Base-by-base conservation (phyloP, 2,113 vertebrate genomes). In the Colinus virginianus region DNA sequence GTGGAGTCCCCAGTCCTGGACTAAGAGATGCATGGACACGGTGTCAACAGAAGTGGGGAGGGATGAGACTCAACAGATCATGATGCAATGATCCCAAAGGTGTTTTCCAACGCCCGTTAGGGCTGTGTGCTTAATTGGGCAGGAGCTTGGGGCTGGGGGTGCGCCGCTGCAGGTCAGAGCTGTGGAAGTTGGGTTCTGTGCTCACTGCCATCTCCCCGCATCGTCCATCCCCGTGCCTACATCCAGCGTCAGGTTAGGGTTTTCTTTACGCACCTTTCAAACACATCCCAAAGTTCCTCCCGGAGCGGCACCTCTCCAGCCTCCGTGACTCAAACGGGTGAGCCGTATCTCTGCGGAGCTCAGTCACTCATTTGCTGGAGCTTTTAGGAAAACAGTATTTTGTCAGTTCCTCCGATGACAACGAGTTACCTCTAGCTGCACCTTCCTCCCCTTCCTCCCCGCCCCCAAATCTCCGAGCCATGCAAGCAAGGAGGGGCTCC, bases 231-330 rank as follows among this genome's bases (percentile, higher is more conserved):
- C 13, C 19, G 4, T 6, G 22, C 63, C 48, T 34, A 5, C 43
- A 25, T 28, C 43, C 66, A 0, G 0, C 1, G 2, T 8, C 80
- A 40, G 67, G 26, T 9, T 59, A n/a, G 9, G 46, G n/a, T 48
- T 62, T 56, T 25, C 48, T 20, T 62, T 12, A 11, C 36, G 8
- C 62, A 55, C 53, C 75, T 87, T 84, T 71, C 32, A 70, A 88
- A 82, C 46, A 42, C 40, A 64, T 56, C 56, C 45, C 13, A 88
- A 87, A 75, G 56, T 49, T 78, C 68, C 83, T 48, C 55, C 42
- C 28, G 56, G 67, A 34, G 9, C 86, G 78, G 48, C 55, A 25
- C 53, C 71, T 80, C 74, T 70, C 49, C 11, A 71, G 80, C 67
- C 55, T 43, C 66, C 51, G 51, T 4, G 2, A 18, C 56, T 9